These are phyloP conservation scores for Cosmia pyralina DNA, from an alignment of 2,888 invertebrate genomes.

Conservation along the genomic window DNA sequence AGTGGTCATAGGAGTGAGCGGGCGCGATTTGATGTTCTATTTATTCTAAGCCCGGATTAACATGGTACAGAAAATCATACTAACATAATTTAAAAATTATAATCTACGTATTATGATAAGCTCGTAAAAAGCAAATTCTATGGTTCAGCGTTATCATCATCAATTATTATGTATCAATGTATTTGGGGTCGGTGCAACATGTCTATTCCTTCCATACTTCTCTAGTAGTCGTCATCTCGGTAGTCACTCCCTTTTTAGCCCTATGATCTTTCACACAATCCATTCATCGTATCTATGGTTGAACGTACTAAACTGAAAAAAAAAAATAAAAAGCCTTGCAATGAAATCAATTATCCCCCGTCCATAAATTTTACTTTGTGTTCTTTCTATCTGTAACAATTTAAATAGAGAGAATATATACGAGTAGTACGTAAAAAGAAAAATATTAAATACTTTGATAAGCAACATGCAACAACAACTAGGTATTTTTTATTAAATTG, in stretches of 20 bases:
- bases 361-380: neutral
- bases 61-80: too few species aligned
- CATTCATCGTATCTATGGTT: neutral
- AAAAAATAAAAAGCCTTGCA: too few species aligned
- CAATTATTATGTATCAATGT: too few species aligned
- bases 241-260: neutral
- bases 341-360: neutral
- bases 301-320: neutral
- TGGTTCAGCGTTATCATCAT: too few species aligned
- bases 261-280: neutral
- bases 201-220: neutral
- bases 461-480: neutral
- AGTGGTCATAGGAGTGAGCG: too few species aligned
- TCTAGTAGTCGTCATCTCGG: neutral
- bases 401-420: neutral
- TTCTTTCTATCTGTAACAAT: neutral
- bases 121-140: too few species aligned
- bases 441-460: neutral
- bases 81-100: too few species aligned
- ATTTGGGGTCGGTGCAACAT: too few species aligned
- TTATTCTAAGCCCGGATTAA: too few species aligned
- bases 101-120: too few species aligned
- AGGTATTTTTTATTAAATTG: neutral
- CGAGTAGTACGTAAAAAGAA: neutral
- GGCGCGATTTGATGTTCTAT: too few species aligned